Evolutionary conservation across 2,797 vertebrate species (phyloP), one percentile per base, ranked within the genome.

Genomic region (Steatocranus sp.): DNA sequence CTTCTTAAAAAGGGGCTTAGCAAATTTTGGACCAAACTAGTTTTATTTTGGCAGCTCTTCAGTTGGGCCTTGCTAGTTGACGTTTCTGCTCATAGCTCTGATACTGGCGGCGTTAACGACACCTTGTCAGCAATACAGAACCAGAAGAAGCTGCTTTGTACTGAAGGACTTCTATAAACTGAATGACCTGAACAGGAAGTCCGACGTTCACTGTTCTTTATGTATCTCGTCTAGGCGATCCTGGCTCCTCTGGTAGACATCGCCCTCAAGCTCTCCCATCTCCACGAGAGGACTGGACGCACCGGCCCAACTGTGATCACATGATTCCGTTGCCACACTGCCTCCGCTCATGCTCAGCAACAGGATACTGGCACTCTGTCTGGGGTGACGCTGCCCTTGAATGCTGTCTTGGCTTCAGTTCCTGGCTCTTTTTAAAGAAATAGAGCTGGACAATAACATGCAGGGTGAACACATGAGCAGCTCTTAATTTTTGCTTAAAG

Each of bases 201-300:
- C 18, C 27, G 1, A 5, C n/a, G 10, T 56, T 83, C 5, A 66
- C 11, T 75, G n/a, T 80, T 87, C 17, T 63, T 30, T 84, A 17
- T 84, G 5, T 10, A 7, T 86, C 76, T 87, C 80, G 25, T 73
- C 61, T 95, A 99, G 99, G 97, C 98, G 87, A 99, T 99, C 97
- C 50, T 99, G 94, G 97, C 97, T 8, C 98, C 99, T 17, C 97
- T 99, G 80, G 96, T 99, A 46, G 97, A 97, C 89, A 99, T 99
- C 54, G 97, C 98, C 27, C 95, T 99, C 91, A 99, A 97, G 91
- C 94, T 99, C 36, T 99, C 99, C 8, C 96, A 98, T 89, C 97
- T 99, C 32, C 96, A 97, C 0, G 98, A 99, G 85, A 94, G 90
- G 79, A 99, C 98, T 0, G 97, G 98, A 50, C 98, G 98, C 85